Conservation (phyloP, 2,888 invertebrate species). For the Spisula solida region DNA sequence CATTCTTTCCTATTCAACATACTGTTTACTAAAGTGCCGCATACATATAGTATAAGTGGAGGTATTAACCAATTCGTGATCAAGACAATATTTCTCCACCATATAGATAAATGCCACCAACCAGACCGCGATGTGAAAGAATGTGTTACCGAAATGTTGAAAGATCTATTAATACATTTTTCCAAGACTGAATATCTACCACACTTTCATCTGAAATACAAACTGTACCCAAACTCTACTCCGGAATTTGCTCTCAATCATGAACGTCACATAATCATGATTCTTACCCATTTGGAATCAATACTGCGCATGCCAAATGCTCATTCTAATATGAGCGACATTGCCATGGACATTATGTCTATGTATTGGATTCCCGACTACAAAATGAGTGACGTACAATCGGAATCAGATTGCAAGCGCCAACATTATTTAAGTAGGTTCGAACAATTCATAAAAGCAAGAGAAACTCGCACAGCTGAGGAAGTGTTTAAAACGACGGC, state of each 20-base stretch:
- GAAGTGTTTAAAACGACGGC: background rate
- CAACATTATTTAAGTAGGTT: background rate
- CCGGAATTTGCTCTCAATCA: no score
- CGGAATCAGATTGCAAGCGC: background rate
- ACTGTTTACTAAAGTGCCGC: no score
- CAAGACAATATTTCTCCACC: background rate
- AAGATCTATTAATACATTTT: background rate
- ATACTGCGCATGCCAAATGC: background rate
- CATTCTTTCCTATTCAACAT: no score
- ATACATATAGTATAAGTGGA: no score
- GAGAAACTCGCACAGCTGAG: background rate
- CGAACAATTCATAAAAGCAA: background rate
- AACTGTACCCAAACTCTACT: background rate
- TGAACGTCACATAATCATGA: no score
- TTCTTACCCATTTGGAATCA: background rate
- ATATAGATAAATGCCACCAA: background rate
- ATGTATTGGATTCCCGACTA: background rate
- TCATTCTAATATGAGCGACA: background rate
- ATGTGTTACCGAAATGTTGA: background rate
- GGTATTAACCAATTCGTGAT: background rate
- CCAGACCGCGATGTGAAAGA: background rate
- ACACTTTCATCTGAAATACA: slow-evolving; percentile 11
- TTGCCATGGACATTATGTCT: background rate
- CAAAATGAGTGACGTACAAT: background rate
- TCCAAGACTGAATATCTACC: background rate